phyloP scores from a whole-genome alignment of 92 coral and sea anemone genomes.

The Paramuricea clavata region DNA sequence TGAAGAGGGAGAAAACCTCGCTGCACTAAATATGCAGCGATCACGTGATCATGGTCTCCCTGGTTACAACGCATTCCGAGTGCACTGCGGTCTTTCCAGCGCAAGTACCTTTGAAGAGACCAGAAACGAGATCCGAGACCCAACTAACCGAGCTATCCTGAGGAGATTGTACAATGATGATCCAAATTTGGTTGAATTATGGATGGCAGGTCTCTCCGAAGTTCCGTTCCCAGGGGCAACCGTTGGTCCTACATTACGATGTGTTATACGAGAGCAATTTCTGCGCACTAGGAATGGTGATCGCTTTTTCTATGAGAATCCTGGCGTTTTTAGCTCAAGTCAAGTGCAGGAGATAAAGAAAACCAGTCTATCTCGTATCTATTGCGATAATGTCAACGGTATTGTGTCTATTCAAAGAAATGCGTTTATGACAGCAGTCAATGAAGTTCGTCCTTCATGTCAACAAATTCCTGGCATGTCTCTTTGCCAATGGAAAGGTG shows the following conservation, averaged over 20 bases:
- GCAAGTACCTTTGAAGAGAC: background rate
- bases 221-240: background rate
- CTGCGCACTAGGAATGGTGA: background rate
- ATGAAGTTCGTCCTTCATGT: background rate
- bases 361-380: background rate
- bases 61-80: conserved; percentile 5
- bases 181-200: background rate
- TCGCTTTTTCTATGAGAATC: background rate
- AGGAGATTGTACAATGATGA: background rate
- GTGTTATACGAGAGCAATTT: conserved; percentile 4
- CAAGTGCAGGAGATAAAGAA: background rate
- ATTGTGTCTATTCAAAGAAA: background rate
- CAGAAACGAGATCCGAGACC: background rate
- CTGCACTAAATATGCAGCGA: conserved; percentile 8
- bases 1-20: background rate
- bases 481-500: background rate
- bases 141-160: background rate
- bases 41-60: conserved; percentile 10
- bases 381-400: background rate
- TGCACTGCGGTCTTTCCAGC: background rate
- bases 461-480: background rate
- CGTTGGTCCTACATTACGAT: background rate
- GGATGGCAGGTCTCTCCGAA: conserved; percentile 2
- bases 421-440: background rate
- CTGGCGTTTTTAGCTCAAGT: background rate